A percentile compares a stretch with the other conserved stretches of the same genome.
phyloP scores from a whole-genome alignment of 2,113 vertebrate genomes.

The Pantherophis guttatus region DNA sequence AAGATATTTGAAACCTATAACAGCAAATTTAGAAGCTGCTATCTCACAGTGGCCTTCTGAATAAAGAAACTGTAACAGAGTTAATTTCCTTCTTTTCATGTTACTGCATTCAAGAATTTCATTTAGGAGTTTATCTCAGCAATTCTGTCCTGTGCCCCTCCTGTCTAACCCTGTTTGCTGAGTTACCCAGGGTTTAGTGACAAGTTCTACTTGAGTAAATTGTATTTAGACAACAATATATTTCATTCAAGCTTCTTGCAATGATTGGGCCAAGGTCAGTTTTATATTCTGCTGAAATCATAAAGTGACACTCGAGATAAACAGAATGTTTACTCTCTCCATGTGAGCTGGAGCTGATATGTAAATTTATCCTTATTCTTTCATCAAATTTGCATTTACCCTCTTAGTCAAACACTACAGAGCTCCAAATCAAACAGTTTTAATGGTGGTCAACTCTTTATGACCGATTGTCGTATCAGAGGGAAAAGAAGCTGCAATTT shows the following conservation, averaged over 20 bases:
- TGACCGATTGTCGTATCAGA: constrained; percentile 90
- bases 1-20: not conserved
- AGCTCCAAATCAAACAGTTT: constrained; percentile 99
- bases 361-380: constrained; percentile 99
- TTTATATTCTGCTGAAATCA: constrained; percentile 98
- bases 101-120: constrained; percentile 34
- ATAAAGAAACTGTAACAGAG: not conserved
- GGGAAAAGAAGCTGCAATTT: constrained; percentile 87
- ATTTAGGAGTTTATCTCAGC: constrained; percentile 54
- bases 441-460: constrained; percentile 98
- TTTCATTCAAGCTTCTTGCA: constrained; percentile 89
- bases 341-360: constrained; percentile 99
- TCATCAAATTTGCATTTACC: constrained; percentile 99
- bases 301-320: constrained; percentile 99
- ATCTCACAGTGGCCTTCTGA: not conserved
- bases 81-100: constrained; percentile 2
- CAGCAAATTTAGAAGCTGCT: not conserved
- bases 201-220: constrained; percentile 88
- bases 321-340: constrained; percentile 99
- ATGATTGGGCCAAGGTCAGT: constrained; percentile 93
- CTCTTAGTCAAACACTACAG: constrained; percentile 99
- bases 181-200: constrained; percentile 78
- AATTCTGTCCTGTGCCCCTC: constrained; percentile 60
- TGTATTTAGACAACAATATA: constrained; percentile 86
- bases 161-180: constrained; percentile 75